Conservation (phyloP, 2,113 vertebrate genomes). For the Myotis davidii region DNA sequence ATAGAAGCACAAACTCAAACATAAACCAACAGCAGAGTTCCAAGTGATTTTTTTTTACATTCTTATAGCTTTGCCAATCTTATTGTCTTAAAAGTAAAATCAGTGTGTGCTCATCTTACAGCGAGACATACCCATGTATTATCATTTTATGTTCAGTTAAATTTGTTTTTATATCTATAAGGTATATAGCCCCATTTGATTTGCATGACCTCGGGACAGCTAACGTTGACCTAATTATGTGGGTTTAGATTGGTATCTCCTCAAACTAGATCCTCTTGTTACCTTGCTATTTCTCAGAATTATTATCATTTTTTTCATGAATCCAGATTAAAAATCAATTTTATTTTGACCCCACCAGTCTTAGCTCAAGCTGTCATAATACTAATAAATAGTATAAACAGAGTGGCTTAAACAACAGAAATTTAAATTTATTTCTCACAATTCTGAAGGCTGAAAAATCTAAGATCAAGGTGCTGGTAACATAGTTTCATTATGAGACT, state of each 20-base stretch:
- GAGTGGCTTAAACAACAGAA: background rate
- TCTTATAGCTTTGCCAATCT: background rate
- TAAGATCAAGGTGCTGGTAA: background rate
- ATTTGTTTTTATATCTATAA: background rate
- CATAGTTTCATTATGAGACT: background rate
- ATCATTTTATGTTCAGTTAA: background rate
- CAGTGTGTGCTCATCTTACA: background rate
- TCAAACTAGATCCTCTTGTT: background rate
- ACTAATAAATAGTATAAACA: background rate
- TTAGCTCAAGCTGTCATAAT: background rate
- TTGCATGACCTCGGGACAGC: background rate
- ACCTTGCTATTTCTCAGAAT: background rate
- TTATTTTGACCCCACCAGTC: background rate
- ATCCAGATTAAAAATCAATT: background rate
- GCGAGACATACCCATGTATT: background rate
- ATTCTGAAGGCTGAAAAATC: background rate
- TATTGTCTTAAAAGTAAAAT: background rate
- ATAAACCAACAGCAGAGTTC: background rate
- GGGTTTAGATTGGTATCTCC: background rate
- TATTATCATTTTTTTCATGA: background rate
- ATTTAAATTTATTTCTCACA: background rate
- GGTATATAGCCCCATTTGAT: background rate
- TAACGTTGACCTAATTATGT: background rate
- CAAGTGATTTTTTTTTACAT: background rate
- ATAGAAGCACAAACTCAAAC: constrained; percentile 1